phyloP scores from a whole-genome alignment of 1,140 invertebrate species.

The Radopholus similis region DNA sequence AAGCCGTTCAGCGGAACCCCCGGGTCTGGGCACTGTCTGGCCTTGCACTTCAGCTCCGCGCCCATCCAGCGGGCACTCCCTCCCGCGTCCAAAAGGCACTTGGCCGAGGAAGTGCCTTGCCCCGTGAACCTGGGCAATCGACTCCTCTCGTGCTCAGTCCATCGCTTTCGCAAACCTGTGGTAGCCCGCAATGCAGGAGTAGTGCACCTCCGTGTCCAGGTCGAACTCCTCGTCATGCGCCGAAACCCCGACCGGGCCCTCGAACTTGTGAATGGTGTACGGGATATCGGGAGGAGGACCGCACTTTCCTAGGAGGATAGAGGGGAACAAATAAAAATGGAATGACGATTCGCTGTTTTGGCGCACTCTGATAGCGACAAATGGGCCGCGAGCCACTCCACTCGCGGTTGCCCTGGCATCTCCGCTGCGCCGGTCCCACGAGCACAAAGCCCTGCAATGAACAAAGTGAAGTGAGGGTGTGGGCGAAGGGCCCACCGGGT shows the following conservation, averaged over 20 bases:
- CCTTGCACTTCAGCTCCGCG: conserved; percentile 87
- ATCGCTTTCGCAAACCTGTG: conserved; percentile 58
- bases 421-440: conserved; percentile 58
- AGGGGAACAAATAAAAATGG: conserved; percentile 19
- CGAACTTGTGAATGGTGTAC: conserved; percentile 77
- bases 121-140: conserved; percentile 51
- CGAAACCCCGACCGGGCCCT: conserved; percentile 61
- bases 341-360: background rate
- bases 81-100: conserved; percentile 79
- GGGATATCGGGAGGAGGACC: conserved; percentile 78
- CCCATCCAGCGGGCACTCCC: conserved; percentile 81
- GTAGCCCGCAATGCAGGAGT: conserved; percentile 84
- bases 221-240: conserved; percentile 61
- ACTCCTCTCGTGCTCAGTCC: background rate
- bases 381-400: conserved; percentile 62
- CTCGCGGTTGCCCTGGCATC: conserved; percentile 63
- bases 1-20: conserved; percentile 79
- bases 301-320: conserved; percentile 72
- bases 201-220: conserved; percentile 72
- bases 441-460: conserved; percentile 60
- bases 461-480: background rate
- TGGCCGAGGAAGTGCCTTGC: conserved; percentile 69
- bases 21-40: conserved; percentile 78
- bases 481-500: conserved; percentile 25
- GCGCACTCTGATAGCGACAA: conserved; percentile 53